Conservation (phyloP, 1,140 invertebrate species). For the Drosophila pseudoananassae region DNA sequence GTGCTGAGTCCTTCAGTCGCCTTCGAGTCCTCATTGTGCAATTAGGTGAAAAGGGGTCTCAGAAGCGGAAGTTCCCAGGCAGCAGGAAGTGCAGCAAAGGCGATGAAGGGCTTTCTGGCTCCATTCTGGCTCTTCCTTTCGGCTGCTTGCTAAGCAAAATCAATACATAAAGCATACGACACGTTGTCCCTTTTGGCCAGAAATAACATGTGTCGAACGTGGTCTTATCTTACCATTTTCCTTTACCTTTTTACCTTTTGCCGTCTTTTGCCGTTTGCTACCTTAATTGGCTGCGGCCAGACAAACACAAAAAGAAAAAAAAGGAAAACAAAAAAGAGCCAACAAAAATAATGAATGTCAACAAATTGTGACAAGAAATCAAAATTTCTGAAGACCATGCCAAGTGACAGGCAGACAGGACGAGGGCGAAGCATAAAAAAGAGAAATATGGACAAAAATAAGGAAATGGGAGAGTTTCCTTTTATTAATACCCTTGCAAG, state of each 20-base stretch:
- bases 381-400: slow-evolving; percentile 62
- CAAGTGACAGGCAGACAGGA: slow-evolving; percentile 44
- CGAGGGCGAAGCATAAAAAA: not conserved
- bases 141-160: slow-evolving; percentile 67
- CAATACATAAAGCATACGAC: slow-evolving; percentile 71
- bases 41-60: slow-evolving; percentile 65
- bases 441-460: not conserved
- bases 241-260: not conserved
- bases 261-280: slow-evolving; percentile 48
- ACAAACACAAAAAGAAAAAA: slow-evolving; percentile 10
- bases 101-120: slow-evolving; percentile 32
- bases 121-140: not conserved
- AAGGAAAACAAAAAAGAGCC: slow-evolving; percentile 1
- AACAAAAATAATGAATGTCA: slow-evolving; percentile 74
- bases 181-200: slow-evolving; percentile 35
- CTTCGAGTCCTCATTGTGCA: slow-evolving; percentile 61
- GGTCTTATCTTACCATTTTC: slow-evolving; percentile 29
- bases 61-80: slow-evolving; percentile 54
- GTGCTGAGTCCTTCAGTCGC: slow-evolving; percentile 2
- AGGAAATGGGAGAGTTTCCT: not conserved
- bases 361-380: slow-evolving; percentile 83
- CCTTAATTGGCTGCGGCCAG: slow-evolving; percentile 74
- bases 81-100: slow-evolving; percentile 68
- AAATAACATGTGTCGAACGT: slow-evolving; percentile 51
- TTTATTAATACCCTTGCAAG: too few species aligned